These are phyloP conservation scores for Aphelenchoides bicaudatus DNA, from an alignment of 2,888 invertebrate species.

Conservation along the genomic window DNA sequence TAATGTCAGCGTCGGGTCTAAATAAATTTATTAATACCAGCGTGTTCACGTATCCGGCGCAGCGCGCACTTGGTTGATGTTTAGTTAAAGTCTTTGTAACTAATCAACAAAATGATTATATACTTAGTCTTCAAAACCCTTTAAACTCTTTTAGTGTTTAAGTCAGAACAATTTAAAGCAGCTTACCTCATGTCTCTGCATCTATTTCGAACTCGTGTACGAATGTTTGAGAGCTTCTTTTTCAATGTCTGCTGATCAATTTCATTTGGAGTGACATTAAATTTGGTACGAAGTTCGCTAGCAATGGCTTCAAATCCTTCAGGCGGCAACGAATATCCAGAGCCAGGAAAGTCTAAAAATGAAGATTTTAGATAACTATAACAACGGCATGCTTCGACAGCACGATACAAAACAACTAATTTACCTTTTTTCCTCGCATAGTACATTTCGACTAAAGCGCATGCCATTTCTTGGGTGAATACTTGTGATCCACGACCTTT, in stretches of 20 bases:
- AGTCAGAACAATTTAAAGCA: background rate
- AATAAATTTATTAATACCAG: too few species aligned
- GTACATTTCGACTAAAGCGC: slow-evolving; percentile 21
- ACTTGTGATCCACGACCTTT: slow-evolving; percentile 20
- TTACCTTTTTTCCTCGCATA: slow-evolving; percentile 15
- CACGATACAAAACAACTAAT: too few species aligned
- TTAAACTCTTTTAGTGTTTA: background rate
- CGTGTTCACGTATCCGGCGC: too few species aligned
- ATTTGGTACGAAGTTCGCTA: slow-evolving; percentile 15
- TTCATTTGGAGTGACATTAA: slow-evolving; percentile 12
- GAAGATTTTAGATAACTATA: too few species aligned
- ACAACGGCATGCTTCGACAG: too few species aligned
- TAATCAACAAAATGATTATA: background rate
- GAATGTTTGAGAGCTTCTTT: slow-evolving; percentile 20
- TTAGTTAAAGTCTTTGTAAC: too few species aligned
- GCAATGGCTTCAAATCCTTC: slow-evolving; percentile 20
- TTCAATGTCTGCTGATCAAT: slow-evolving; percentile 19
- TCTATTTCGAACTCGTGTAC: slow-evolving; percentile 18
- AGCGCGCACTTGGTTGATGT: too few species aligned
- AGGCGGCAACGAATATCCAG: slow-evolving; percentile 18
- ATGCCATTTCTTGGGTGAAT: slow-evolving; percentile 21
- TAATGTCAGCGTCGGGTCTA: slow-evolving; percentile 16
- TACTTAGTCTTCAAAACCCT: background rate
- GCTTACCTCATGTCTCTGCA: slow-evolving; percentile 13
- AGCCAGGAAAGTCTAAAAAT: slow-evolving; percentile 14